Conservation (phyloP, 1,140 invertebrate genomes). For the Harpegnathos saltator region DNA sequence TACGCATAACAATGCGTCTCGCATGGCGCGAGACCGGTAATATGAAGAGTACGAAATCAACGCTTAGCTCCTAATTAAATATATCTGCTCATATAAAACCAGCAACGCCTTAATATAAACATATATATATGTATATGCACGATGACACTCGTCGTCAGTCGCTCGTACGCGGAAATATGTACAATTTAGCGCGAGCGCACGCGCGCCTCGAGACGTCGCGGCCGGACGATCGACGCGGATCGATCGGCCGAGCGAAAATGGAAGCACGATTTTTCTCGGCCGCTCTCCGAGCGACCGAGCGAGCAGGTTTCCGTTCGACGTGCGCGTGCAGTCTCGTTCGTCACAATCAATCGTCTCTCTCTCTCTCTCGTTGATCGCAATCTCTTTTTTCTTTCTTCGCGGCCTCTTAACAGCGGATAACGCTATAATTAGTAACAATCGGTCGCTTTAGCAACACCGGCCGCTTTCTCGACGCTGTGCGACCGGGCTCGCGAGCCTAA, state of each 20-base stretch:
- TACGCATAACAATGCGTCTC: conserved; percentile 44
- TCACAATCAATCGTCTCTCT: too few species aligned
- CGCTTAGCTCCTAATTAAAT: conserved; percentile 64
- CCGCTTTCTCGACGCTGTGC: not conserved
- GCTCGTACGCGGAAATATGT: conserved; percentile 39
- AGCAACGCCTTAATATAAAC: conserved; percentile 36
- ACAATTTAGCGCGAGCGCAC: conserved; percentile 45
- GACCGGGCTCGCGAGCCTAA: not conserved
- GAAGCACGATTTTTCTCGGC: conserved; percentile 47
- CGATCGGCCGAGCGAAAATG: conserved; percentile 5
- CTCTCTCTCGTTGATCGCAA: too few species aligned
- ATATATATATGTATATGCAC: conserved; percentile 27
- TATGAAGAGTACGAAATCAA: conserved; percentile 34
- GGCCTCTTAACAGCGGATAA: not conserved
- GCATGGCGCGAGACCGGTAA: conserved; percentile 20
- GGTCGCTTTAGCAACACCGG: conserved; percentile 6
- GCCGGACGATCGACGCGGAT: conserved; percentile 19
- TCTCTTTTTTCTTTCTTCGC: too few species aligned
- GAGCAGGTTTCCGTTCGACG: too few species aligned
- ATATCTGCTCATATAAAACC: conserved; percentile 53
- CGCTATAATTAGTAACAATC: conserved; percentile 25
- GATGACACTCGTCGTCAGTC: not conserved
- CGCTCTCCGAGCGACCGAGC: not conserved
- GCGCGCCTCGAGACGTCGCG: not conserved
- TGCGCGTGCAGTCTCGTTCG: too few species aligned